Evolutionary conservation across 2,888 invertebrate species (phyloP).

Genomic region (Polietes domitor): DNA sequence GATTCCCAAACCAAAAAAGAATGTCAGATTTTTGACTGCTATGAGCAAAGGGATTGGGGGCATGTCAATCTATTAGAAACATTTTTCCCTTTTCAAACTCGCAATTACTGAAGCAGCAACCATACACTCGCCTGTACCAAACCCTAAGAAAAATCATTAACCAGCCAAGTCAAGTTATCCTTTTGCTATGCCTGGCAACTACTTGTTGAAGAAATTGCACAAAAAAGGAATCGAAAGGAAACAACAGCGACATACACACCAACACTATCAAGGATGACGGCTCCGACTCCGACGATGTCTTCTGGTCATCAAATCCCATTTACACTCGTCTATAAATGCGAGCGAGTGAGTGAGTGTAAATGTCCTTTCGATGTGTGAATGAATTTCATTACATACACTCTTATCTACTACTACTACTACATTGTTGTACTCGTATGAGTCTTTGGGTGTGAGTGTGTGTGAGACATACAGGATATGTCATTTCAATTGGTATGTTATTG

Average conservation of each 20-base stretch:
- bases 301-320: constrained; percentile 30
- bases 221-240: constrained; percentile 8
- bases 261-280: neutral
- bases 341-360: neutral
- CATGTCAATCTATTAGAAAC: constrained; percentile 11
- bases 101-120: neutral
- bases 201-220: constrained; percentile 36
- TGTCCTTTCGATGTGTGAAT: neutral
- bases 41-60: neutral
- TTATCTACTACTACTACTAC: neutral
- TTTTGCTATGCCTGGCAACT: neutral
- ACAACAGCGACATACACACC: neutral
- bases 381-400: neutral
- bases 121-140: neutral
- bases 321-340: constrained; percentile 20
- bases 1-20: too few species aligned
- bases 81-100: neutral
- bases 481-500: neutral
- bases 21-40: neutral
- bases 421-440: neutral
- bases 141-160: neutral
- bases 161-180: constrained; percentile 5
- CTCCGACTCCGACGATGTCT: neutral
- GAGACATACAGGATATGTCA: neutral
- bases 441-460: neutral